Evolutionary conservation across 2,797 vertebrate species (phyloP), one percentile per base, ranked within the genome.

Genomic region (Hirundo rustica): DNA sequence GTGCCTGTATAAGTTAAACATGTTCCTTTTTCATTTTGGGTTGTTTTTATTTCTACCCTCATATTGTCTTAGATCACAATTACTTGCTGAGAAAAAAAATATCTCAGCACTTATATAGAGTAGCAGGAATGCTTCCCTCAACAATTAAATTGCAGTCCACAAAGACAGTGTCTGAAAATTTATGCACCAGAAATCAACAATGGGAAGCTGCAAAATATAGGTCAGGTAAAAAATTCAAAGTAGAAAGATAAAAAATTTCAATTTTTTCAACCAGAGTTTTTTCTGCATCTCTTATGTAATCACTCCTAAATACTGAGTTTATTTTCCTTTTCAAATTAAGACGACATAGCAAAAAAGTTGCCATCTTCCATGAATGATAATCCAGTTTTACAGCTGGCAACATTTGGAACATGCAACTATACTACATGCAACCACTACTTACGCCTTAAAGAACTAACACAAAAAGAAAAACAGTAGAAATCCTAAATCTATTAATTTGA

Each of bases 401-500:
- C 20, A 44, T 76, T 29, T 85, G 51, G 64, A 89, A 62, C 12
- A 26, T 13, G 3, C 15, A 58, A n/a, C 32, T 78, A 26, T 15
- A 38, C 19, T 45, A 72, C 19, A 51, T 21, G 32, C 26, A 91
- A 45, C 27, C 9, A 72, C 42, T 86, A 50, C 67, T 87, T 79
- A 44, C 11, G 73, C 6, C 21, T 45, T 50, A 66, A 19, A 2
- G 16, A 64, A 73, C 19, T 44, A 29, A 55, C 17, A 64, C 12
- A 74, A 53, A 77, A 70, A 70, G 22, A 66, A 88, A 89, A 88
- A 60, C 5, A 71, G 48, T 16, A 80, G n/a, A 82, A 92, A 85
- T 34, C 18, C 10, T 32, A 78, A 88, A 53, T 19, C 13, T 65
- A 54, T 68, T 84, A 32, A 81, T 87, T 44, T 72, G 58, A 75